Base-by-base conservation (phyloP, 2,888 invertebrate genomes). In the Amiota mariae region DNA sequence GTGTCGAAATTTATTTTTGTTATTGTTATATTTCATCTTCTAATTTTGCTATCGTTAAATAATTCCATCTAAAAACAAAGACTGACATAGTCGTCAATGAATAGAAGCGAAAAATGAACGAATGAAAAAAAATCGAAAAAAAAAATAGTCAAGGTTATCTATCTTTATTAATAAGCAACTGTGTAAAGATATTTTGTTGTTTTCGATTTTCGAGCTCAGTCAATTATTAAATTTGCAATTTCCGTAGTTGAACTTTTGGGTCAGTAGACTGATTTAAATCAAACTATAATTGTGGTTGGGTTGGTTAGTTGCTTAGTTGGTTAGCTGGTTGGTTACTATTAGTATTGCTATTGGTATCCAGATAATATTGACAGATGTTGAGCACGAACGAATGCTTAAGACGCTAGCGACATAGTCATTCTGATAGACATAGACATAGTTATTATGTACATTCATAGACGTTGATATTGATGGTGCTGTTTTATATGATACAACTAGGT, bases 181-280 rank as follows among this genome's bases (percentile, higher is more conserved):
- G 75, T 76, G 74, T 74, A 59, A 66, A 72, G 63, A 81, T 74
- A 67, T 67, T 73, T 47, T 72, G 48, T 24, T 59, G 57, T 71
- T 73, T 63, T 70, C 77, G 78, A 66, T 70, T 61, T 49, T 72
- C 56, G 59, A 73, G 74, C 73, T 77, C 78, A 80, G 78, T 84
- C 86, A 87, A 86, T 88, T 86, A 88, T 88, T 87, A 88, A 88
- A 88, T 87, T 87, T 85, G 87, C 86, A 88, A 87, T 88, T 87
- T 88, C 88, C 87, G 87, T 82, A 84, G 87, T 84, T 88, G 87
- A 87, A 86, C 87, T 87, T 82, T 87, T 85, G 80, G 87, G 88
- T 88, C 87, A 88, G 82, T 82, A 81, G 85, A 86, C 82, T 85
- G 87, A 86, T 88, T 87, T 86, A 87, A 88, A 88, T 88, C 87